phyloP scores from a whole-genome alignment of 2,888 invertebrate genomes.

The Mythimna albipuncta region DNA sequence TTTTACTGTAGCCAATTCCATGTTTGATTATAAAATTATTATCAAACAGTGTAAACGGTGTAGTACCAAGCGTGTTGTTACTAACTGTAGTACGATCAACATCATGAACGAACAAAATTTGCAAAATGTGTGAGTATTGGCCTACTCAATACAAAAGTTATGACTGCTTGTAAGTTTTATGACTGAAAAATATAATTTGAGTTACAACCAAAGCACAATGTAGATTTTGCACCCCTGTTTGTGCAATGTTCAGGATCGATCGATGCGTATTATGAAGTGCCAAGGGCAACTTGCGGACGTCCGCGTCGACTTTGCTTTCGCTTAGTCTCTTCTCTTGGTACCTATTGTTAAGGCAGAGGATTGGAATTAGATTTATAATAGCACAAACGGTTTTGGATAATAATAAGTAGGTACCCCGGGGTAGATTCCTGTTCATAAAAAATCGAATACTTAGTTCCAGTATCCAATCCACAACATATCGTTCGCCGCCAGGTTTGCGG shows the following conservation, averaged over 20 bases:
- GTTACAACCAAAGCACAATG: not conserved
- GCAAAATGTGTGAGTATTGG: not conserved
- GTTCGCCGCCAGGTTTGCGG: not conserved
- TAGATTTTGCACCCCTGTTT: conserved; percentile 7
- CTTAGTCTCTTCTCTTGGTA: not conserved
- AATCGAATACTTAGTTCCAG: not conserved
- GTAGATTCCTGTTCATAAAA: not conserved
- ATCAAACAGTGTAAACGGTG: conserved; percentile 11
- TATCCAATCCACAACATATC: not conserved
- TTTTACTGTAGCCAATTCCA: not conserved
- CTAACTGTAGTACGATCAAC: conserved; percentile 10
- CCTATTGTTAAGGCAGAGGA: not conserved
- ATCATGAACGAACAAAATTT: conserved; percentile 3
- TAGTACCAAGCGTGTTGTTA: not conserved
- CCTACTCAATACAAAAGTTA: not conserved
- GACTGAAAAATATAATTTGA: not conserved
- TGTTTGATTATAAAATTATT: conserved; percentile 3
- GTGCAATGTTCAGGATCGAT: conserved; percentile 37
- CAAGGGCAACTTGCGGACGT: conserved; percentile 6
- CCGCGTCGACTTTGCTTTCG: conserved; percentile 12
- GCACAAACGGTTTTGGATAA: not conserved
- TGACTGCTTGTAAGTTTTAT: not conserved
- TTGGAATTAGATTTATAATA: not conserved
- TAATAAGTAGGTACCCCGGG: not conserved
- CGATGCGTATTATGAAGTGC: conserved; percentile 22